Conservation (phyloP, 2,113 vertebrate species). For the Corythornis vintsioides region DNA sequence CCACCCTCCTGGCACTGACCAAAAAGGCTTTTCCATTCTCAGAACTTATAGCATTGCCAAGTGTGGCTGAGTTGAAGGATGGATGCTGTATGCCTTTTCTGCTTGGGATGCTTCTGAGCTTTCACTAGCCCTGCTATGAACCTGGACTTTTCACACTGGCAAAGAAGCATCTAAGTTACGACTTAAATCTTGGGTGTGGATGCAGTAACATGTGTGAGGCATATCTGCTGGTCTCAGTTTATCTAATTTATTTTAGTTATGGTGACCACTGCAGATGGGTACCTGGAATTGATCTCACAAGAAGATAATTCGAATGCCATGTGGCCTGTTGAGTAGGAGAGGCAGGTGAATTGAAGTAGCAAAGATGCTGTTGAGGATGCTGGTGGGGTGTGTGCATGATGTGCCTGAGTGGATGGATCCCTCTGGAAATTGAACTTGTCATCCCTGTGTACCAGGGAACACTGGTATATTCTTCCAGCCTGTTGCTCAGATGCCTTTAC, state of each 20-base stretch:
- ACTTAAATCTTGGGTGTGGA: no score
- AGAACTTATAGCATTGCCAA: not conserved
- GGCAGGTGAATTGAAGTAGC: not conserved
- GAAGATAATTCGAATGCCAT: accelerated
- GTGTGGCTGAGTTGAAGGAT: not conserved
- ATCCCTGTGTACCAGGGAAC: not conserved
- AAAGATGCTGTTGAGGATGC: not conserved
- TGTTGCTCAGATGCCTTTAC: not conserved
- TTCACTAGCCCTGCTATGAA: not conserved
- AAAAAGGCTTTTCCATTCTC: not conserved
- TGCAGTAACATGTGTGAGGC: accelerated
- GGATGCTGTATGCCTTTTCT: not conserved
- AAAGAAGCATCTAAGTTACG: not conserved
- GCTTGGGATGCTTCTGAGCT: not conserved
- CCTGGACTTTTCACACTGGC: not conserved
- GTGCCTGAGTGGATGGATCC: not conserved
- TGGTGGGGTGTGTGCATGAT: not conserved
- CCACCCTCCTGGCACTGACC: accelerated
- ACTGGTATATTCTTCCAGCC: not conserved
- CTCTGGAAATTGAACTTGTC: accelerated
- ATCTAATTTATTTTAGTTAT: not conserved
- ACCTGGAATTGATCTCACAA: not conserved
- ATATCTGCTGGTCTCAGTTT: not conserved
- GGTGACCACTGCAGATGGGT: not conserved
- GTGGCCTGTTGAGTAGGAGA: not conserved